Conservation (phyloP, 64 coral and sea anemone genomes). For the Actinia equina region DNA sequence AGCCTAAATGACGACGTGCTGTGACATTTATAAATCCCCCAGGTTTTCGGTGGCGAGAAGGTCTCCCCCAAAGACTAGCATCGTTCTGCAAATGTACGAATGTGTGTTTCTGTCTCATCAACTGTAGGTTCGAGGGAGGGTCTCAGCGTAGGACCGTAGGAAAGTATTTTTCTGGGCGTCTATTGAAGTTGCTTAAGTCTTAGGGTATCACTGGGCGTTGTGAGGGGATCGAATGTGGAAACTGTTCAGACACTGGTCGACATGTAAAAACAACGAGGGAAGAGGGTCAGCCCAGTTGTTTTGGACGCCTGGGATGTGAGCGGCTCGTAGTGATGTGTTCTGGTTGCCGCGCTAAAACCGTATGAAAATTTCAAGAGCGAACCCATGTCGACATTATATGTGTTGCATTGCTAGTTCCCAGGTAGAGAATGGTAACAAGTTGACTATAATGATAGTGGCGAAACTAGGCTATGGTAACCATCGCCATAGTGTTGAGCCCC, state of each 20-base stretch:
- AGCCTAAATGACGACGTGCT: no score
- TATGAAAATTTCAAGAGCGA: no score
- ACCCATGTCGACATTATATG: no score
- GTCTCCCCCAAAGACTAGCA: no score
- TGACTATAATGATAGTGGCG: no score
- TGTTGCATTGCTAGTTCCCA: no score
- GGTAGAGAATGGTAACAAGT: no score
- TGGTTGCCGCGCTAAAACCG: no score
- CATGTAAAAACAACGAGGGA: constrained; percentile 41
- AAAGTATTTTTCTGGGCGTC: constrained; percentile 10
- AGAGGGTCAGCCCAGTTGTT: constrained; percentile 36
- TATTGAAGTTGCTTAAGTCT: constrained; percentile 7
- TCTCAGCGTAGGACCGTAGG: neutral
- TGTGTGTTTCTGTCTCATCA: neutral
- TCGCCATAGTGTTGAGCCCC: no score
- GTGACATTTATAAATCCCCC: no score
- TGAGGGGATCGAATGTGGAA: neutral
- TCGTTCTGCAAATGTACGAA: neutral
- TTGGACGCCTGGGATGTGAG: neutral
- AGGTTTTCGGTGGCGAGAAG: constrained; percentile 6
- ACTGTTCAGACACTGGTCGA: neutral
- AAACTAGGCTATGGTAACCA: no score
- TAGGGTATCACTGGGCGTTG: neutral
- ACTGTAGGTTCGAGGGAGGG: neutral
- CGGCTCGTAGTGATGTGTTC: constrained; percentile 31